These are phyloP conservation scores for Zhengitettix transpicula DNA, from an alignment of 2,888 invertebrate species.

Conservation along the genomic window DNA sequence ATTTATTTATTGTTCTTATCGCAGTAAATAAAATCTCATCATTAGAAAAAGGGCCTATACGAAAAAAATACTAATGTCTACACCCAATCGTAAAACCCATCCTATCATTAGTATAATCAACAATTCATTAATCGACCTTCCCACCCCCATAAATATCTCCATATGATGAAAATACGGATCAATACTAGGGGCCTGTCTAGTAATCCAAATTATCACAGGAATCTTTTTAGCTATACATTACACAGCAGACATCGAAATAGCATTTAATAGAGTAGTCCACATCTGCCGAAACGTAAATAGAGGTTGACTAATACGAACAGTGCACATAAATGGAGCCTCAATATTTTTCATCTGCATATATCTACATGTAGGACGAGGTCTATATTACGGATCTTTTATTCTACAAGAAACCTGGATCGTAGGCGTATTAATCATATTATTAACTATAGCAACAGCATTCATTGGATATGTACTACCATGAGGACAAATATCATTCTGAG, in stretches of 20 bases:
- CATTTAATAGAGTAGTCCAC: slow-evolving; percentile 48
- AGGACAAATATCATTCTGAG: too few species aligned
- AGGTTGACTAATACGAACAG: slow-evolving; percentile 45
- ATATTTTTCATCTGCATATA: slow-evolving; percentile 56
- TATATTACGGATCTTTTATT: slow-evolving; percentile 28
- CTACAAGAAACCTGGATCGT: slow-evolving; percentile 41
- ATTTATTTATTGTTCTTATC: slow-evolving; percentile 38
- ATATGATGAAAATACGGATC: slow-evolving; percentile 62
- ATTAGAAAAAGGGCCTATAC: slow-evolving; percentile 35
- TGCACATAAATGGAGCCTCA: slow-evolving; percentile 56
- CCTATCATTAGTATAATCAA: slow-evolving; percentile 36
- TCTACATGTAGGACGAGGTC: too few species aligned
- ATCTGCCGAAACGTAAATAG: slow-evolving; percentile 54
- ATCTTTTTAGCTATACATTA: slow-evolving; percentile 55
- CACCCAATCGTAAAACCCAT: slow-evolving; percentile 16
- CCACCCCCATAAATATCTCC: slow-evolving; percentile 40
- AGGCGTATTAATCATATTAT: slow-evolving; percentile 47
- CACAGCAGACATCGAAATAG: slow-evolving; percentile 40
- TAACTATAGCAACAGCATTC: slow-evolving; percentile 55
- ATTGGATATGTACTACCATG: slow-evolving; percentile 52
- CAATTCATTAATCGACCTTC: slow-evolving; percentile 15
- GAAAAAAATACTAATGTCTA: slow-evolving; percentile 20
- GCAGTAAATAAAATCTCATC: slow-evolving; percentile 40
- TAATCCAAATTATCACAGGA: slow-evolving; percentile 48
- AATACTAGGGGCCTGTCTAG: slow-evolving; percentile 41